A percentile compares a stretch with the other conserved stretches of the same genome.
Evolutionary conservation across 2,888 invertebrate species (phyloP).

Genomic region (Saturnia pavonia): DNA sequence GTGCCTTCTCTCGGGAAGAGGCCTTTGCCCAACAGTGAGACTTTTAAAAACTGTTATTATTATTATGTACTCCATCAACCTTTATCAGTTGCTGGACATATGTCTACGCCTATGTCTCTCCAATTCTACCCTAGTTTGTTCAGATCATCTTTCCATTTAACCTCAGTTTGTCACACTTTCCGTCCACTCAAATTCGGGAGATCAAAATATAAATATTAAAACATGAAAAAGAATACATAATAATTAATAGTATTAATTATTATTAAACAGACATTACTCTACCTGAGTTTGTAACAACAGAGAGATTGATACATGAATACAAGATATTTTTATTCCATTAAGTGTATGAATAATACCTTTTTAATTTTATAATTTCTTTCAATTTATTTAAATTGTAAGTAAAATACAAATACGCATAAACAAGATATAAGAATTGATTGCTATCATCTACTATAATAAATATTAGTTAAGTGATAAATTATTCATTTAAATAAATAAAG

Average conservation of each 20-base stretch:
- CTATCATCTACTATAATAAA: not conserved
- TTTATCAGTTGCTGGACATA: too few species aligned
- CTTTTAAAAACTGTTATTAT: too few species aligned
- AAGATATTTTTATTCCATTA: too few species aligned
- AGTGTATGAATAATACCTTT: too few species aligned
- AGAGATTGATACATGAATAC: not conserved
- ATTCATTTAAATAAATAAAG: slow-evolving; percentile 29
- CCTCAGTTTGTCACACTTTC: not conserved
- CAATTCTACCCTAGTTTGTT: not conserved
- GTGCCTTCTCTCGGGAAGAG: too few species aligned
- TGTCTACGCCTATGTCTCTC: too few species aligned
- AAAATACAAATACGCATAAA: not conserved
- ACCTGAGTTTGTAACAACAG: too few species aligned
- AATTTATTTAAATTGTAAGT: too few species aligned
- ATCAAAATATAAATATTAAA: not conserved
- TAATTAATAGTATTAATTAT: not conserved
- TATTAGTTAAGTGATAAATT: slow-evolving; percentile 17
- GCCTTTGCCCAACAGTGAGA: too few species aligned
- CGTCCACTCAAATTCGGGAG: not conserved
- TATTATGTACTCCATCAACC: too few species aligned
- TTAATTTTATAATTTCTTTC: not conserved
- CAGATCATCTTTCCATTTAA: not conserved
- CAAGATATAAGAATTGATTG: not conserved
- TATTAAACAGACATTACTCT: too few species aligned
- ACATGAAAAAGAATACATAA: not conserved